Percentiles rank a stretch among this genome's conserved stretches.
These are phyloP conservation scores for Mus spicilegus DNA, from an alignment of 2,113 vertebrate genomes.

Conservation along the genomic window DNA sequence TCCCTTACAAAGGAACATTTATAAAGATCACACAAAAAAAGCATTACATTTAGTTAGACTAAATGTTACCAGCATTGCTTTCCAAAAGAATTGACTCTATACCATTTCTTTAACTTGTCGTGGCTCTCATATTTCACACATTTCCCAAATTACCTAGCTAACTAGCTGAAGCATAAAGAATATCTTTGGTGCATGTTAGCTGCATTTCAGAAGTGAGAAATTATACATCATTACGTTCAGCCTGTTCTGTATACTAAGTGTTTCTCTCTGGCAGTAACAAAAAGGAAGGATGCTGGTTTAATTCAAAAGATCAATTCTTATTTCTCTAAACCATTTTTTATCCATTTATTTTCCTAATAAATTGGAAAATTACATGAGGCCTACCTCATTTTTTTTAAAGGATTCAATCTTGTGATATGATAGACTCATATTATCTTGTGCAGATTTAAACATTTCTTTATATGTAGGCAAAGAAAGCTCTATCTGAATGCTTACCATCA, in stretches of 20 bases:
- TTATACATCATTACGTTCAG: conserved; percentile 67
- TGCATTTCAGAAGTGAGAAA: conserved; percentile 65
- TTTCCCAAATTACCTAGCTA: background rate
- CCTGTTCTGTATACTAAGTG: conserved; percentile 35
- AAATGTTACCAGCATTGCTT: background rate
- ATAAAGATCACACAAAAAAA: background rate
- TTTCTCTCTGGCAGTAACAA: conserved; percentile 36
- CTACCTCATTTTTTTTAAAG: conserved; percentile 41
- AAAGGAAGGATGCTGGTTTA: conserved; percentile 68
- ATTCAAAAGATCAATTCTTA: conserved; percentile 67
- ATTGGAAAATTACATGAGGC: conserved; percentile 67
- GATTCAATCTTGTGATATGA: background rate
- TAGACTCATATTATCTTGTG: background rate
- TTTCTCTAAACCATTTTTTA: conserved; percentile 71
- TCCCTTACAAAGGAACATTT: background rate
- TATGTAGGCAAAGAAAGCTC: background rate
- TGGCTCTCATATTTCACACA: background rate
- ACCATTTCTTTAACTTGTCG: background rate
- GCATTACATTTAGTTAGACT: conserved; percentile 11
- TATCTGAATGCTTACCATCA: background rate
- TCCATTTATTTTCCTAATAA: conserved; percentile 77
- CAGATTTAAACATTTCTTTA: background rate
- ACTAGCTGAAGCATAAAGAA: conserved; percentile 34
- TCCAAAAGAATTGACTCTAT: background rate
- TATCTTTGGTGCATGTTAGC: conserved; percentile 14